Conservation (phyloP, 1,140 invertebrate species). For the Apis cerana region DNA sequence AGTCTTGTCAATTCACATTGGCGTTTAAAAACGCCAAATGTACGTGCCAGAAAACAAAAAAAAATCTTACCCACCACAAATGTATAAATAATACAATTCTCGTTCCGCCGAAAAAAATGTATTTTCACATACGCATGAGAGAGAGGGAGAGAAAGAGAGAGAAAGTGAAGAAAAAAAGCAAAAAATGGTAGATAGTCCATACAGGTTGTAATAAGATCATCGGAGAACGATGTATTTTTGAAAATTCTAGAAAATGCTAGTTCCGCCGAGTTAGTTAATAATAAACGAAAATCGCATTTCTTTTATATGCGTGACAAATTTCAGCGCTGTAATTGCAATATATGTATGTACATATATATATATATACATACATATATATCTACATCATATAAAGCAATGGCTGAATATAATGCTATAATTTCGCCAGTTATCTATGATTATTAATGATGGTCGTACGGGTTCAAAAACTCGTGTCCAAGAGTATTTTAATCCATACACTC, state of each 20-base stretch:
- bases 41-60: slow-evolving; percentile 54
- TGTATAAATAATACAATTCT: slow-evolving; percentile 47
- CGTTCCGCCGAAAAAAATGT: slow-evolving; percentile 42
- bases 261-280: slow-evolving; percentile 45
- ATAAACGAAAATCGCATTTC: slow-evolving; percentile 28
- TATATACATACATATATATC: slow-evolving; percentile 31
- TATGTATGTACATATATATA: slow-evolving; percentile 1
- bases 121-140: slow-evolving; percentile 43
- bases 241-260: slow-evolving; percentile 59
- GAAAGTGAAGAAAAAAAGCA: slow-evolving; percentile 26
- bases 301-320: slow-evolving; percentile 26
- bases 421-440: not conserved
- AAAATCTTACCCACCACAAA: slow-evolving; percentile 30
- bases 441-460: not conserved
- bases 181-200: slow-evolving; percentile 43
- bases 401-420: slow-evolving; percentile 20
- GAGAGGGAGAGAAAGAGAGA: slow-evolving; percentile 14
- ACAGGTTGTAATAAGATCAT: slow-evolving; percentile 44
- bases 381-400: slow-evolving; percentile 30
- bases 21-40: slow-evolving; percentile 47
- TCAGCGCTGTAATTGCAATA: slow-evolving; percentile 27
- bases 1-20: slow-evolving; percentile 62
- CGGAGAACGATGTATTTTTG: slow-evolving; percentile 60
- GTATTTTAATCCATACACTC: slow-evolving; percentile 57
- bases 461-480: slow-evolving; percentile 28